Base-by-base conservation (phyloP, 2,113 vertebrate genomes). In the Zosterops japonicus region DNA sequence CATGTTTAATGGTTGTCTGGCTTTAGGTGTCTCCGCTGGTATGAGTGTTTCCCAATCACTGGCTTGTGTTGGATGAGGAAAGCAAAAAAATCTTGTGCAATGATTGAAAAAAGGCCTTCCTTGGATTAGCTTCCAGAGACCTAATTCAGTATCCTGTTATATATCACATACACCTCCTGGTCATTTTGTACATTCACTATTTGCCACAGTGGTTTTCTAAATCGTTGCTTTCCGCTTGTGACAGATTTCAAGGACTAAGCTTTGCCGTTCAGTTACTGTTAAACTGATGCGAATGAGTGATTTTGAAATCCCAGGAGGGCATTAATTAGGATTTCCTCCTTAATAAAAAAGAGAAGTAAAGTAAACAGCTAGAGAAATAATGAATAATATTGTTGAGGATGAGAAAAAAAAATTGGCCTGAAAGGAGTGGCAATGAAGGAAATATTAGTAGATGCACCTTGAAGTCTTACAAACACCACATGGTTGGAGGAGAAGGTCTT, bases 1-100 rank as follows among this genome's bases (percentile, higher is more conserved):
- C 80, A 41, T 59, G 86, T 57, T 69, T 96, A 90, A 92, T 95
- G 83, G 76, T 71, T 88, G 90, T 93, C 96, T 96, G 94, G 94
- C 92, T 95, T 95, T 75, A 96, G 94, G 76, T 94, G 93, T 96
- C 90, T 95, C 94, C 70, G 56, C 87, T 91, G 80, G 82, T 60
- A 67, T 83, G 80, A 87, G 87, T 76, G 83, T 95, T 95, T 87
- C 94, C 83, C 87, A 85, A 36, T 68, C 76, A 0, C 18, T 53
- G 77, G 60, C 68, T 81, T 90, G 68, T 46, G 76, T 75, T 87
- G 80, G 70, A 69, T 94, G 90, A 94, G 78, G 87, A 95, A 84
- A 92, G 90, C 72, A 76, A 68, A 90, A 92, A 92, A 94, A 22
- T 8, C 46, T 96, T 95, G 86, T 80, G 77, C 83, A 84, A 55